phyloP scores from a whole-genome alignment of 2,797 vertebrate genomes.

The Manis crassicaudata region DNA sequence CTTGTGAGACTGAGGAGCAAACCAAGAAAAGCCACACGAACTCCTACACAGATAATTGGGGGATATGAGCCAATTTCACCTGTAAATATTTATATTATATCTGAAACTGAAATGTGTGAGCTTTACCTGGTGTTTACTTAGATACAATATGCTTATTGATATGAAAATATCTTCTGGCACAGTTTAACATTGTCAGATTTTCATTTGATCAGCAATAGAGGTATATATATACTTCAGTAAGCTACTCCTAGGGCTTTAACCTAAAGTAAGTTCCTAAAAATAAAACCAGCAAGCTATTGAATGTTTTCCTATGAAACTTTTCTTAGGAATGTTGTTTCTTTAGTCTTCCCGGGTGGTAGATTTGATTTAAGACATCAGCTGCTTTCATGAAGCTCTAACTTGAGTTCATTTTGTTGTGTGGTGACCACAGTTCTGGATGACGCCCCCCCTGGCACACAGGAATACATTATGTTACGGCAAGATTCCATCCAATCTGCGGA shows the following conservation, averaged over 20 bases:
- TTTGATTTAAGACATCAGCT: conserved; percentile 81
- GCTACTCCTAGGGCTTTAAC: conserved; percentile 26
- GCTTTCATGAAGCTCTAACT: conserved; percentile 92
- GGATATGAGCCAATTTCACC: background rate
- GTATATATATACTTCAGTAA: background rate
- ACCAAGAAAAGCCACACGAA: background rate
- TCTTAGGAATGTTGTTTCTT: conserved; percentile 63
- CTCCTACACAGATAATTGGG: background rate
- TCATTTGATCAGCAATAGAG: background rate
- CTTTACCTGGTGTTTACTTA: background rate
- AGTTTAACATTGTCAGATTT: conserved; percentile 21
- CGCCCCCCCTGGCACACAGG: conserved; percentile 98
- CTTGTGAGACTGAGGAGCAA: background rate
- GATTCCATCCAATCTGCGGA: conserved; percentile 99
- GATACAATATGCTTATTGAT: background rate
- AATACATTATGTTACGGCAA: conserved; percentile 99
- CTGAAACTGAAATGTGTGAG: background rate
- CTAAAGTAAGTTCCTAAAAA: background rate
- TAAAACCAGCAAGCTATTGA: background rate
- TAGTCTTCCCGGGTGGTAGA: conserved; percentile 75
- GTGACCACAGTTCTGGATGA: conserved; percentile 99
- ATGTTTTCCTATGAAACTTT: conserved; percentile 51
- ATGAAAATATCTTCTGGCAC: background rate
- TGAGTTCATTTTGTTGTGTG: conserved; percentile 99
- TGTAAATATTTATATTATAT: conserved; percentile 16